phyloP scores from a whole-genome alignment of 2,888 invertebrate genomes.

The Pandemis heparana region DNA sequence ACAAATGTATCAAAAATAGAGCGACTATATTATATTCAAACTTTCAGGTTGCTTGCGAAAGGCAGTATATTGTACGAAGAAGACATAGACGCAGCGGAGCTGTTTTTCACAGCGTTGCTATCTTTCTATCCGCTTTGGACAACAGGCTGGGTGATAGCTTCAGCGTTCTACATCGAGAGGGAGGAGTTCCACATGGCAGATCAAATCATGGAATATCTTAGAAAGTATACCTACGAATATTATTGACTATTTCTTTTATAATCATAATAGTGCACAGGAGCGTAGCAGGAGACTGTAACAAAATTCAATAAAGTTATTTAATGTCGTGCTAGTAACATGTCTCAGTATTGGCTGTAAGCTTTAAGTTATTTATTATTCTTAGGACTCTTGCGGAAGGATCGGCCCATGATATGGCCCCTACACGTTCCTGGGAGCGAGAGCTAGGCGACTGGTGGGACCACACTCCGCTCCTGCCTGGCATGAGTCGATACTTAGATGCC shows the following conservation, averaged over 20 bases:
- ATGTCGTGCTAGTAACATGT: too few relatives aligned
- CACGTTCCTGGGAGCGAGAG: conserved; percentile 69
- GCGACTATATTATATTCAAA: too few relatives aligned
- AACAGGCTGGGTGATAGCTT: conserved; percentile 61
- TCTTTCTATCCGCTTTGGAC: conserved; percentile 66
- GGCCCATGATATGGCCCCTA: conserved; percentile 48
- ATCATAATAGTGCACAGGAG: too few relatives aligned
- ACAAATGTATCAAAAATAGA: too few relatives aligned
- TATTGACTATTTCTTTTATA: too few relatives aligned
- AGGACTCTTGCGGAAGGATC: conserved; percentile 49
- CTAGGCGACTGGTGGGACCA: conserved; percentile 80
- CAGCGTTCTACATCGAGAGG: conserved; percentile 64
- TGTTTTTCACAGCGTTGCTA: conserved; percentile 69
- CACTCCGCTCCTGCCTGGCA: conserved; percentile 65
- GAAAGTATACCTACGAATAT: conserved; percentile 50
- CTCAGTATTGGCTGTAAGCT: too few relatives aligned
- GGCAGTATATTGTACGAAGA: conserved; percentile 67
- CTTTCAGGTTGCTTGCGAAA: conserved; percentile 69
- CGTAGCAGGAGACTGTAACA: too few relatives aligned
- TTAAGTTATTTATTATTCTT: background rate
- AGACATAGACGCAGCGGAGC: conserved; percentile 65
- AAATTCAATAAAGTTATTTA: too few relatives aligned
- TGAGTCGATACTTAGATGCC: conserved; percentile 67
- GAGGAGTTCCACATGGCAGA: conserved; percentile 68
- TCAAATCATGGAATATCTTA: conserved; percentile 56